phyloP scores from a whole-genome alignment of 2,797 vertebrate genomes.

The Neosilurus mollespiculum region DNA sequence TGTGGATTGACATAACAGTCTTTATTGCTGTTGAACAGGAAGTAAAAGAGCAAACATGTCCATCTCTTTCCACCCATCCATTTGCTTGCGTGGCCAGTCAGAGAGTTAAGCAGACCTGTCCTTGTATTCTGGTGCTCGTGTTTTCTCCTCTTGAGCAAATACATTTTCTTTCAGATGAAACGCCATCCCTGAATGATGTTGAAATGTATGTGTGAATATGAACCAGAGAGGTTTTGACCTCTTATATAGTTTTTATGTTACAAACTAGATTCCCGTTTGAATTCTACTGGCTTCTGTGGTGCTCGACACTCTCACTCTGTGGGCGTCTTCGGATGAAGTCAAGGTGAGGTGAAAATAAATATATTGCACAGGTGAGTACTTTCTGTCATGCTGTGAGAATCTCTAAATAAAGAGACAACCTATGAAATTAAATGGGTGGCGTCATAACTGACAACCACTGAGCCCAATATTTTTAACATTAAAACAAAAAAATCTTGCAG shows the following conservation, averaged over 20 bases:
- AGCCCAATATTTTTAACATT: not conserved
- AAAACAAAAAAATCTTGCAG: not conserved
- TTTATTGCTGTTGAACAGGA: conserved; percentile 26
- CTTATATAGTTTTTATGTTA: not conserved
- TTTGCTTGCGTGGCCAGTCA: conserved; percentile 4
- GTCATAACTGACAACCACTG: not conserved
- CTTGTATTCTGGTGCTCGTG: not conserved
- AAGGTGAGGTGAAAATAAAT: conserved; percentile 16
- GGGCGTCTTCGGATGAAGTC: not conserved
- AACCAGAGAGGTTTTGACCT: not conserved
- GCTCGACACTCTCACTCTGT: not conserved
- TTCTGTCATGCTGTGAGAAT: not conserved
- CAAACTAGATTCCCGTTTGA: not conserved
- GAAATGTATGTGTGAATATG: not conserved
- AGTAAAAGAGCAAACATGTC: conserved; percentile 22
- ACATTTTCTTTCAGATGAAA: not conserved
- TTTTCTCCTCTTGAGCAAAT: conserved; percentile 8
- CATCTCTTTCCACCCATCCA: conserved; percentile 20
- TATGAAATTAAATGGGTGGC: not conserved
- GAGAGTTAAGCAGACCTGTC: conserved; percentile 22
- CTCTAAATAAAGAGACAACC: not conserved
- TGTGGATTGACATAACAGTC: not conserved
- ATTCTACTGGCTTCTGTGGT: not conserved
- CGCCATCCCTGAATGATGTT: not conserved
- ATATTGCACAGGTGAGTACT: not conserved